Conservation (phyloP, 2,797 vertebrate genomes). For the Chrosomus eos region DNA sequence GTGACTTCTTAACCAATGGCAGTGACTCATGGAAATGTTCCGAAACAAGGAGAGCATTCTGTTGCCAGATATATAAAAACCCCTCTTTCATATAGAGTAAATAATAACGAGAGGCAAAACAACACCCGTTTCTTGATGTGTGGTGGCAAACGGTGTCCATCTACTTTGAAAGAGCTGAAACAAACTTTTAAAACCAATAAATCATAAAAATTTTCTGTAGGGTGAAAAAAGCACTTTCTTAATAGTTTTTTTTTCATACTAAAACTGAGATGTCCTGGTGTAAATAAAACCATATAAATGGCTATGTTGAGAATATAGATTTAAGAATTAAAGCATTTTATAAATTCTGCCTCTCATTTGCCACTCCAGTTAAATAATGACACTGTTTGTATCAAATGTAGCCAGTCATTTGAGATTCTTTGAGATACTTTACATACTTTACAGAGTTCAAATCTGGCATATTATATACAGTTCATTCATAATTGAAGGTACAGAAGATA, state of each 20-base stretch:
- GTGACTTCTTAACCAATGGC: background rate
- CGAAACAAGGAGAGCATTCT: background rate
- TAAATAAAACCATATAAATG: too few relatives aligned
- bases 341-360: too few relatives aligned
- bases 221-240: background rate
- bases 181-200: too few relatives aligned
- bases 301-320: background rate
- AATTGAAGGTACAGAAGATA: too few relatives aligned
- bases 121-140: background rate
- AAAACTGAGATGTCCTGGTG: background rate
- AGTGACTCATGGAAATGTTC: background rate
- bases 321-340: too few relatives aligned
- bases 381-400: too few relatives aligned
- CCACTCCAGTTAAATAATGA: too few relatives aligned
- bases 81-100: background rate
- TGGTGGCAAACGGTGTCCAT: background rate
- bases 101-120: too few relatives aligned
- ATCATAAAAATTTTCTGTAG: background rate
- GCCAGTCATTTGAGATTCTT: too few relatives aligned
- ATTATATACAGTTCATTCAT: too few relatives aligned
- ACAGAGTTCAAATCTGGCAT: too few relatives aligned
- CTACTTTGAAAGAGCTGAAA: background rate
- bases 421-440: too few relatives aligned
- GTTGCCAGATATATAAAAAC: slow-evolving; percentile 13
- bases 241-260: background rate